Evolutionary conservation across 2,113 vertebrate species (phyloP).

Genomic region (Pelecanus crispus): DNA sequence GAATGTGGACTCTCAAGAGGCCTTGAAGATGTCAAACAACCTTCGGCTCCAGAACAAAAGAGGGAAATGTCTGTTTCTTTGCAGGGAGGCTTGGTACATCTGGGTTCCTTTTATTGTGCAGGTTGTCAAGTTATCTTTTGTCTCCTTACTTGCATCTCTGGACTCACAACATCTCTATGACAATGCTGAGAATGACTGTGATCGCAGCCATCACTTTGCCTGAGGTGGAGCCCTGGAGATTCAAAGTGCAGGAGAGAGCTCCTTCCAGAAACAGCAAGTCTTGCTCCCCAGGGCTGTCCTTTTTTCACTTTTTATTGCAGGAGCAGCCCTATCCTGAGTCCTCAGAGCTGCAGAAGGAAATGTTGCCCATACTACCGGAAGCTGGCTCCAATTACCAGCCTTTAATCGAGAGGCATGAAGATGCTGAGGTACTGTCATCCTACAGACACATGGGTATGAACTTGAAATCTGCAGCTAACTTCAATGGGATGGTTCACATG

Average conservation of each 20-base stretch:
- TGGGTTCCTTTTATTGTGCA: not conserved
- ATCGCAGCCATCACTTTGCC: not conserved
- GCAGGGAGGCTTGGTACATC: accelerated
- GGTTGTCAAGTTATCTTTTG: not conserved
- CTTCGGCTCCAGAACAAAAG: not conserved
- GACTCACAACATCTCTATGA: not conserved
- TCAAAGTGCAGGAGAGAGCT: not conserved
- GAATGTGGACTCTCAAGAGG: not conserved
- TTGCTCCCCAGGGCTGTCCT: not conserved
- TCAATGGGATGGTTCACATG: not conserved
- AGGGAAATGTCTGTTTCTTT: not conserved
- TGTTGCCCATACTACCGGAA: not conserved
- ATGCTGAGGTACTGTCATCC: not conserved
- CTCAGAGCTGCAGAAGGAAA: not conserved
- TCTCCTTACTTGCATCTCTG: not conserved
- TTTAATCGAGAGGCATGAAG: not conserved
- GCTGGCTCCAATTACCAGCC: not conserved
- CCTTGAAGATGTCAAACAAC: not conserved
- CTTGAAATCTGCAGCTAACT: not conserved
- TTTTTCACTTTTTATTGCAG: not conserved
- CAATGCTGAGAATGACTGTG: not conserved
- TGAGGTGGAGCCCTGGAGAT: not conserved
- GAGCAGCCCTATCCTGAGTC: not conserved
- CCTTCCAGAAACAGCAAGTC: not conserved
- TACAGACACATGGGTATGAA: not conserved